Conservation (phyloP, 1,140 invertebrate genomes). For the Plutomurus gul region DNA sequence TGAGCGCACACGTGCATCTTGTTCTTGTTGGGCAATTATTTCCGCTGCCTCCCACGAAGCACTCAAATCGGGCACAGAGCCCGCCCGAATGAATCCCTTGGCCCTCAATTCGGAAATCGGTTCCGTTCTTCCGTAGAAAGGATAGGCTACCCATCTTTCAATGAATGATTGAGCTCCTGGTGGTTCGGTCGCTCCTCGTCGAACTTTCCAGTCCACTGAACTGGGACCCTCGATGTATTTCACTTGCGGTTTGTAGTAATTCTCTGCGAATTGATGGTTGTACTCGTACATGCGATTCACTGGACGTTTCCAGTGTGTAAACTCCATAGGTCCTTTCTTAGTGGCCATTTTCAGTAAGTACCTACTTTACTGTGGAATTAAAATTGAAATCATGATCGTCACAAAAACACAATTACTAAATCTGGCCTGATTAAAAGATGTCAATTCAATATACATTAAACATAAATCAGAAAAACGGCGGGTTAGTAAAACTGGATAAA, state of each 20-base stretch:
- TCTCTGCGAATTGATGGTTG: slow-evolving; percentile 46
- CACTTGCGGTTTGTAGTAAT: slow-evolving; percentile 52
- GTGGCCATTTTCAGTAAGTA: background rate
- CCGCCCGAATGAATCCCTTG: background rate
- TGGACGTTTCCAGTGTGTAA: slow-evolving; percentile 48
- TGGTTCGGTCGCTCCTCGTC: background rate
- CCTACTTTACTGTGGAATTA: too few relatives aligned
- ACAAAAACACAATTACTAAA: too few relatives aligned
- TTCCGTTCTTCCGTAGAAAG: slow-evolving; percentile 29
- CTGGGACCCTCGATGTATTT: slow-evolving; percentile 41
- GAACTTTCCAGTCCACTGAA: background rate
- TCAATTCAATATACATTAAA: too few relatives aligned
- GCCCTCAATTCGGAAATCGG: background rate
- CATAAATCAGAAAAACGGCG: too few relatives aligned
- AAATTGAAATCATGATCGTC: too few relatives aligned
- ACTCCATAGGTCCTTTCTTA: background rate
- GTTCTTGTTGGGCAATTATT: background rate
- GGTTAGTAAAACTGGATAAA: too few relatives aligned
- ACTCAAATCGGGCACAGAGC: background rate
- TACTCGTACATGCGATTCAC: slow-evolving; percentile 49
- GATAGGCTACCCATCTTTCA: slow-evolving; percentile 34
- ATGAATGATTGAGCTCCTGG: slow-evolving; percentile 24
- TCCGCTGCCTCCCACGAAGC: background rate
- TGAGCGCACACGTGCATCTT: background rate
- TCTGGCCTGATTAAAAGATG: too few relatives aligned